A percentile compares a stretch with the other conserved stretches of the same genome.
These are phyloP conservation scores for Orchesellides sinensis DNA, from an alignment of 2,888 invertebrate genomes.

Conservation along the genomic window DNA sequence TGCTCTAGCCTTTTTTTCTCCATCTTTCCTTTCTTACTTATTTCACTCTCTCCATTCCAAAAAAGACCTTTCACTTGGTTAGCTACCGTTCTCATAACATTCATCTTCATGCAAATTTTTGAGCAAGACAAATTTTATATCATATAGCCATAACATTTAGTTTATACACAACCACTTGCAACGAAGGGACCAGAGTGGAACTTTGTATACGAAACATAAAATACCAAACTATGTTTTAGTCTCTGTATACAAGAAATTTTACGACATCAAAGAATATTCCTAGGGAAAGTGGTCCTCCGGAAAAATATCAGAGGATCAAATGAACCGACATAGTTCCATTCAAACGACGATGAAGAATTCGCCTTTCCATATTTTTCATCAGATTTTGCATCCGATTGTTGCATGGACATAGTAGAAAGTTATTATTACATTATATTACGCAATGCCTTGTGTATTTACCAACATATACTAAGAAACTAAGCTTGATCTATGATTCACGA, in stretches of 20 bases:
- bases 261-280: no score
- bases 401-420: no score
- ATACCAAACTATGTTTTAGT: no score
- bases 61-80: constrained; percentile 37
- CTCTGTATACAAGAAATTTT: no score
- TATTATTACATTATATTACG: not conserved
- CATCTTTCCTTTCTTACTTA: not conserved
- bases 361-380: not conserved
- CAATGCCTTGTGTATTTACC: not conserved
- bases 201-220: no score
- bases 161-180: no score
- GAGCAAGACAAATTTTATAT: constrained; percentile 31
- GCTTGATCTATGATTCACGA: constrained; percentile 9
- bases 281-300: not conserved
- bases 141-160: not conserved
- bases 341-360: not conserved
- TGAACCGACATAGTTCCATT: constrained; percentile 10
- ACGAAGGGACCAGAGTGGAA: no score
- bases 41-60: not conserved
- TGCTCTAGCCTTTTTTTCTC: constrained; percentile 10
- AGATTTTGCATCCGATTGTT: no score
- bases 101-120: constrained; percentile 41
- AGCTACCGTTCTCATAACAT: constrained; percentile 16
- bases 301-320: constrained; percentile 2
- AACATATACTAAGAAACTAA: not conserved